phyloP scores from a whole-genome alignment of 2,797 vertebrate species.

The Enteromius viviparus region DNA sequence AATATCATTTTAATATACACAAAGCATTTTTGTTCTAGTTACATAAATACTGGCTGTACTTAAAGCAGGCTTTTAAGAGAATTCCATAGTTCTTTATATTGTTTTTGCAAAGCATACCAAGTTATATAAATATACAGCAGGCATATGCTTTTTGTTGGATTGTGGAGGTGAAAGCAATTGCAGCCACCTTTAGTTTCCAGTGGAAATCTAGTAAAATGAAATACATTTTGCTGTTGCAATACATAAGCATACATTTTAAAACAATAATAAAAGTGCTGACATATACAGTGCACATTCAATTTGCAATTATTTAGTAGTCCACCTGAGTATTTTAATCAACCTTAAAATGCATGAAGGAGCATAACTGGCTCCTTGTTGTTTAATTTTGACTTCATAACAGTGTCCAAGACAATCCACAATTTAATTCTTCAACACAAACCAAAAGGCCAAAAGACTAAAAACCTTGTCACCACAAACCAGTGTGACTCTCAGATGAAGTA shows the following conservation, averaged over 20 bases:
- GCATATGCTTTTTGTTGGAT: background rate
- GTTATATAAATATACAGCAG: background rate
- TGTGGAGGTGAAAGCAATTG: constrained; percentile 4
- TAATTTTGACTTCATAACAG: background rate
- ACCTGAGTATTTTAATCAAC: background rate
- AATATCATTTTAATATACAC: background rate
- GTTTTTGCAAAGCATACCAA: constrained; percentile 18
- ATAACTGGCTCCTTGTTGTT: background rate
- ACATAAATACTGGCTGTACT: background rate
- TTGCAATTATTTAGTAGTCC: background rate
- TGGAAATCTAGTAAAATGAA: background rate
- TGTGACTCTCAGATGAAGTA: constrained; percentile 1
- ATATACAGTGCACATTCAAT: background rate
- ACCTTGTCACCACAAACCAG: constrained; percentile 8
- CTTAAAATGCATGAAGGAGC: background rate
- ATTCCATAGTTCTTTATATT: background rate
- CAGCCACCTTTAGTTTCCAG: background rate
- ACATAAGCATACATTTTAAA: background rate
- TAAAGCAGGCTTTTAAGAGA: background rate
- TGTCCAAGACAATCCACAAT: background rate
- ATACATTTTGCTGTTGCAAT: background rate
- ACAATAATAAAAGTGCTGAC: background rate
- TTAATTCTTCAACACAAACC: background rate
- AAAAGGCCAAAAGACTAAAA: constrained; percentile 13
- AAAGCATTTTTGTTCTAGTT: background rate